Evolutionary conservation across 2,113 vertebrate genomes (phyloP).

Genomic region (Cyanocitta stelleri): DNA sequence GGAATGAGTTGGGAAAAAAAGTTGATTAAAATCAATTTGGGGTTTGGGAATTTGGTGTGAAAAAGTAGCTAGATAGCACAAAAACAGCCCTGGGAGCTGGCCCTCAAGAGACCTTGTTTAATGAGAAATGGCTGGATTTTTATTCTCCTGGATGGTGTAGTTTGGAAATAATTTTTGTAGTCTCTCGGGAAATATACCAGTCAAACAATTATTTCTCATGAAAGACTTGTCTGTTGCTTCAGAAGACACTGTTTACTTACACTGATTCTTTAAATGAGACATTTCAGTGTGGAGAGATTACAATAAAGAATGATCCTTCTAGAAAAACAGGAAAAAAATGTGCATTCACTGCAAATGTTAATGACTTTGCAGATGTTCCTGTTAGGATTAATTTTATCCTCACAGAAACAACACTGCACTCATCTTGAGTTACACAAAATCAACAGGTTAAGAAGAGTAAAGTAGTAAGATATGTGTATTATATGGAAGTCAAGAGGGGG

Average conservation of each 20-base stretch:
- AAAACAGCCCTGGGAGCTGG: not conserved
- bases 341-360: not conserved
- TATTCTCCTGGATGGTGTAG: not conserved
- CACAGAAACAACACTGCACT: not conserved
- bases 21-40: slow-evolving; percentile 48
- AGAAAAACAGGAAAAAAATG: not conserved
- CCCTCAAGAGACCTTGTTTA: not conserved
- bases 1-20: not conserved
- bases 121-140: slow-evolving; percentile 1
- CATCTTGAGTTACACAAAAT: not conserved
- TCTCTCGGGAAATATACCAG: slow-evolving; percentile 13
- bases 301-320: not conserved
- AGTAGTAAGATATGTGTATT: not conserved
- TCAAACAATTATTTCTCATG: not conserved
- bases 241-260: not conserved
- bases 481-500: not conserved
- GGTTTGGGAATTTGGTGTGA: not conserved
- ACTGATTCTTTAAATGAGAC: not conserved
- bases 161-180: slow-evolving; percentile 24
- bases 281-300: not conserved
- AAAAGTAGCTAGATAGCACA: not conserved
- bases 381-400: not conserved
- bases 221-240: not conserved
- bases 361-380: not conserved
- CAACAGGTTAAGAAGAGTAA: not conserved